A percentile compares a stretch with the other conserved stretches of the same genome.
phyloP scores from a whole-genome alignment of 2,888 invertebrate genomes.

The Villa cingulata region DNA sequence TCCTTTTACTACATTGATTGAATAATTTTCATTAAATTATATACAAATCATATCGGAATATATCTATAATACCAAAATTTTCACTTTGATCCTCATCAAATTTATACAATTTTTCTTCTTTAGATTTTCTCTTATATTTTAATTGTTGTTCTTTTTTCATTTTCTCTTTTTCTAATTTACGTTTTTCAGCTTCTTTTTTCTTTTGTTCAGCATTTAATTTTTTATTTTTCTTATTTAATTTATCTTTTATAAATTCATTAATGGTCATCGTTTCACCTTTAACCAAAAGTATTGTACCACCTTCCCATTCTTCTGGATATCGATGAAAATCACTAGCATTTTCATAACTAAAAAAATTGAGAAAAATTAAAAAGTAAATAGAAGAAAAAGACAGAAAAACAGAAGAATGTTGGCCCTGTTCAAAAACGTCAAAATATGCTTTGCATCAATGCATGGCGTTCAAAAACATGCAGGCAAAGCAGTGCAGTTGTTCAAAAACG shows the following conservation, averaged over 20 bases:
- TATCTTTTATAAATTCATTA: constrained; percentile 30
- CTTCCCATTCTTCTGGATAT: constrained; percentile 38
- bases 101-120: constrained; percentile 3
- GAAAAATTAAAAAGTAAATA: not conserved
- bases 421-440: too few species aligned
- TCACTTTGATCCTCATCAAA: not conserved
- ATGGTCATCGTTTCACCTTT: constrained; percentile 35
- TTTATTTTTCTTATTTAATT: constrained; percentile 18
- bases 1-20: too few species aligned
- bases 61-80: not conserved
- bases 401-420: too few species aligned
- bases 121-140: constrained; percentile 18
- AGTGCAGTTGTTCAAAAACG: too few species aligned
- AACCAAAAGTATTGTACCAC: constrained; percentile 39
- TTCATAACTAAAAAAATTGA: constrained; percentile 23
- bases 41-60: too few species aligned
- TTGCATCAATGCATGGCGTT: too few species aligned
- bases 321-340: constrained; percentile 33
- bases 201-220: constrained; percentile 21
- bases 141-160: constrained; percentile 22
- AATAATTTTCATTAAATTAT: too few species aligned
- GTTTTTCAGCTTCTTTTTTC: constrained; percentile 11
- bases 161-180: not conserved
- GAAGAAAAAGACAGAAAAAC: not conserved
- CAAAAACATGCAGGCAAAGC: too few species aligned